Conservation (phyloP, 2,797 vertebrate genomes). For the Neosalanx taihuensis region DNA sequence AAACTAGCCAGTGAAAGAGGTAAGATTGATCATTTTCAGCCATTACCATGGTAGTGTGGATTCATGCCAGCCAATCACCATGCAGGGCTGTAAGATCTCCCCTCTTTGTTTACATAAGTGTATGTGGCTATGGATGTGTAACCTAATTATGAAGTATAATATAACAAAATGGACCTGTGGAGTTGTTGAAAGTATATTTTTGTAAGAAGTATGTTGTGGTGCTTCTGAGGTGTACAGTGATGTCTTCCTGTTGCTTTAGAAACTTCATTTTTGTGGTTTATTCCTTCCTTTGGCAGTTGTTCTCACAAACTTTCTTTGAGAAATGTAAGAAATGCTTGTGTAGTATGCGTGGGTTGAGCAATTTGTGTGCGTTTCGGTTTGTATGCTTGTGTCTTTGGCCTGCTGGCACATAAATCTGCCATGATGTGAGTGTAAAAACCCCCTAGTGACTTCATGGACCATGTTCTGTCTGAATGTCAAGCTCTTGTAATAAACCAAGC, state of each 20-base stretch:
- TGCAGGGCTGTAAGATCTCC: not conserved
- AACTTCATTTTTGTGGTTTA: too few species aligned
- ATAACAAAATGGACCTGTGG: not conserved
- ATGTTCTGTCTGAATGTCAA: not conserved
- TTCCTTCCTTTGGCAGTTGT: not conserved
- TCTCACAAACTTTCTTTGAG: not conserved
- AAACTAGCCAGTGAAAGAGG: not conserved
- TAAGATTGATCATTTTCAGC: not conserved
- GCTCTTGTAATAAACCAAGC: not conserved
- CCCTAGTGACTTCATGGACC: not conserved
- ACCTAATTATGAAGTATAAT: not conserved
- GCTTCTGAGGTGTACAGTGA: not conserved
- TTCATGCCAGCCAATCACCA: not conserved
- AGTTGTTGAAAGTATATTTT: conserved; percentile 2
- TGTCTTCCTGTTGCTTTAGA: not conserved
- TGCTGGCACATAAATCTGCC: not conserved
- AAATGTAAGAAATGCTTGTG: not conserved
- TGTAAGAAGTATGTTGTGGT: not conserved
- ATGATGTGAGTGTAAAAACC: not conserved
- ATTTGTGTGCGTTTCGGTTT: not conserved
- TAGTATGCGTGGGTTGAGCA: not conserved
- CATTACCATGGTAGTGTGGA: not conserved
- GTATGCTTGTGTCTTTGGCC: not conserved
- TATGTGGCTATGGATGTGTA: not conserved
- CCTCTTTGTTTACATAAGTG: not conserved